Evolutionary conservation across 2,888 invertebrate species (phyloP).

Genomic region (Autographa gamma): DNA sequence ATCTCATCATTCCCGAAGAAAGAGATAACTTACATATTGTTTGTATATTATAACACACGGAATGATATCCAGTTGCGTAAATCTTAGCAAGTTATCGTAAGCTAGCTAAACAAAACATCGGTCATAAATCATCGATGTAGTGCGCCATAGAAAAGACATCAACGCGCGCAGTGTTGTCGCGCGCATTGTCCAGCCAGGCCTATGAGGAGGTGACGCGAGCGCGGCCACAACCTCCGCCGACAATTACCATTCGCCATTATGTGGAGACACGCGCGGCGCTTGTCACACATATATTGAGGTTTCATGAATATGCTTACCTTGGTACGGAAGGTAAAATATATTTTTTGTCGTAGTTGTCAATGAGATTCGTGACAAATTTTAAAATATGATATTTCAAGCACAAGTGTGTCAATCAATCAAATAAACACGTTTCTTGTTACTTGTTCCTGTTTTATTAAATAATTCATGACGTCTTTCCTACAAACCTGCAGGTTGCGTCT

Average conservation of each 20-base stretch:
- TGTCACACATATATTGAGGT: background rate
- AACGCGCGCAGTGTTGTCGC: slow-evolving; percentile 54
- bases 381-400: background rate
- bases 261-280: background rate
- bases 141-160: slow-evolving; percentile 58
- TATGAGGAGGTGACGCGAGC: background rate
- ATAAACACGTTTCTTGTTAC: too few species aligned
- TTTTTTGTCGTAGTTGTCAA: background rate
- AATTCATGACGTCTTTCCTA: too few species aligned
- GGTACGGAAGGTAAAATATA: background rate
- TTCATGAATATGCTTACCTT: background rate
- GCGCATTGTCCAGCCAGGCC: slow-evolving; percentile 21
- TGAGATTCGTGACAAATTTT: background rate
- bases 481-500: too few species aligned
- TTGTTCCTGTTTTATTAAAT: too few species aligned
- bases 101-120: background rate
- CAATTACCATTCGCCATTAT: background rate
- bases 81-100: background rate
- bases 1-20: too few species aligned
- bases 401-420: background rate
- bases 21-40: too few species aligned
- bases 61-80: too few species aligned
- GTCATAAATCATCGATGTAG: background rate
- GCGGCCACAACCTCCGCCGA: background rate
- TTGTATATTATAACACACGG: too few species aligned